These are phyloP conservation scores for Lamprologus lemairii DNA, from an alignment of 2,113 vertebrate genomes.

Conservation along the genomic window DNA sequence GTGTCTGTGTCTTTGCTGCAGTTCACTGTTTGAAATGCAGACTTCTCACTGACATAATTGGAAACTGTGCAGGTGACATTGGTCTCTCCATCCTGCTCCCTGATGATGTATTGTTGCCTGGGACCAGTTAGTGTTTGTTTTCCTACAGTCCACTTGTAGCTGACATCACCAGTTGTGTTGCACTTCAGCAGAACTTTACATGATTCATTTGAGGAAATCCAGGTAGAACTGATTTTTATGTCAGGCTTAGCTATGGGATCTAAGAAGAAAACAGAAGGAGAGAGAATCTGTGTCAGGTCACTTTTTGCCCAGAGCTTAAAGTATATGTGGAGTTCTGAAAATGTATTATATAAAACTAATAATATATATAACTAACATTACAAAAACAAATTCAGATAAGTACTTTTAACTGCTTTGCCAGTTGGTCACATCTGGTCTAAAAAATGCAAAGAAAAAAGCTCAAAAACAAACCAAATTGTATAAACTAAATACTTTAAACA, in stretches of 20 bases:
- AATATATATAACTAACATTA: background rate
- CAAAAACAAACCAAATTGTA: background rate
- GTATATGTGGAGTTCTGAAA: background rate
- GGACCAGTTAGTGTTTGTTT: background rate
- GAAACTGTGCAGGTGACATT: accelerated
- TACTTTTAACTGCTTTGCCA: background rate
- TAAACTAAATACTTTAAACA: background rate
- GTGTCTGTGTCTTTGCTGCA: constrained; percentile 29
- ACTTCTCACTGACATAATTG: accelerated
- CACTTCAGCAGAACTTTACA: constrained; percentile 29
- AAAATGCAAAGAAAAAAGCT: background rate
- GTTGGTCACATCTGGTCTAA: background rate
- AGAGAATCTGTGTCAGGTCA: background rate
- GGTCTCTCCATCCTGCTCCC: background rate
- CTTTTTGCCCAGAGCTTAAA: accelerated
- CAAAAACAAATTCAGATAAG: background rate
- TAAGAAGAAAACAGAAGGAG: background rate
- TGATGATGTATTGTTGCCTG: background rate
- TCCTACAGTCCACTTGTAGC: constrained; percentile 19
- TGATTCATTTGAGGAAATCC: accelerated
- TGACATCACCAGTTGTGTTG: background rate
- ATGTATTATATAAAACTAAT: background rate
- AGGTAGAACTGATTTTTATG: background rate
- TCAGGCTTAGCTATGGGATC: background rate
- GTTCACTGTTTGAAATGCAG: accelerated